Conservation (phyloP, 53 echinoderm and acorn worm genomes). For the Pentamera pediparva region DNA sequence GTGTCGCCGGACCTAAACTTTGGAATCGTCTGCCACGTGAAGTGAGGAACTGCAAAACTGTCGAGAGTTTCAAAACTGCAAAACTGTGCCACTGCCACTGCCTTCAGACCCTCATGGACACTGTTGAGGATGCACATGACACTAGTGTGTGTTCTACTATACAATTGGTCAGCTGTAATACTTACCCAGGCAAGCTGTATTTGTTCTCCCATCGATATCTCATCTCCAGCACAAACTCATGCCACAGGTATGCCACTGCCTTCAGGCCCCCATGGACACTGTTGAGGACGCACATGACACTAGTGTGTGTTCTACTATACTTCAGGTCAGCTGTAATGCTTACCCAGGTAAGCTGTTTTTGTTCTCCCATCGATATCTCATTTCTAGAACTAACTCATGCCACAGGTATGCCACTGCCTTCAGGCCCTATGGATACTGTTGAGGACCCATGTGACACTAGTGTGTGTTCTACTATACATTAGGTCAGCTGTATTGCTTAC, state of each 20-base stretch:
- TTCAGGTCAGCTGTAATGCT: no score
- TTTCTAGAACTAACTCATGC: slow-evolving; percentile 97
- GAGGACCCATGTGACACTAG: no score
- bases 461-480: no score
- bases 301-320: no score
- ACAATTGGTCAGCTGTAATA: no score
- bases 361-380: slow-evolving; percentile 91
- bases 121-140: slow-evolving; percentile 58
- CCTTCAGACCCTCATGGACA: slow-evolving; percentile 57
- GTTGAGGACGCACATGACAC: slow-evolving; percentile 61
- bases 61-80: no score
- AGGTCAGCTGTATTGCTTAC: slow-evolving; percentile 28
- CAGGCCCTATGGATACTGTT: slow-evolving; percentile 41
- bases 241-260: slow-evolving; percentile 94
- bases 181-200: slow-evolving; percentile 84
- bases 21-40: no score
- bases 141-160: no score
- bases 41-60: no score
- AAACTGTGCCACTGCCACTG: no score
- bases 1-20: no score
- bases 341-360: slow-evolving; percentile 85
- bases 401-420: slow-evolving; percentile 94
- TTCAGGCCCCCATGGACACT: slow-evolving; percentile 53
- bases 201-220: slow-evolving; percentile 88
- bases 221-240: slow-evolving; percentile 98